phyloP scores from a whole-genome alignment of 2,797 vertebrate species.

The Nasua narica region DNA sequence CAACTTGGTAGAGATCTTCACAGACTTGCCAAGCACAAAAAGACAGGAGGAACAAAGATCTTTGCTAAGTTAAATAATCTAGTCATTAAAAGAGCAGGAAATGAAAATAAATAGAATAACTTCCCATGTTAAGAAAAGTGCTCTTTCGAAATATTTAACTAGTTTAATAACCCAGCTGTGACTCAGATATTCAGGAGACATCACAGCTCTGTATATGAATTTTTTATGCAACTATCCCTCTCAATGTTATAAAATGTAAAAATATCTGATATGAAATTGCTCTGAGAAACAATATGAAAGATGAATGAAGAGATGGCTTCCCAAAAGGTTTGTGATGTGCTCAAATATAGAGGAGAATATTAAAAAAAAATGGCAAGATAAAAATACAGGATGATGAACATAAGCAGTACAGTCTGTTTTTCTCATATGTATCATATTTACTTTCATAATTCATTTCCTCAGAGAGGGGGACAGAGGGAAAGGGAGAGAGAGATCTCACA shows the following conservation, averaged over 20 bases:
- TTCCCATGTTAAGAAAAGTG: background rate
- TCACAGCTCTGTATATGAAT: background rate
- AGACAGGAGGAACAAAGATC: background rate
- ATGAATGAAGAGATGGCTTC: background rate
- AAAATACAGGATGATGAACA: background rate
- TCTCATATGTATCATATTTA: background rate
- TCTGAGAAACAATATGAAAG: background rate
- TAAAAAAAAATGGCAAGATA: background rate
- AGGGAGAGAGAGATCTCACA: background rate
- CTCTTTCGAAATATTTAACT: background rate
- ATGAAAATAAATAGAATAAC: constrained; percentile 1
- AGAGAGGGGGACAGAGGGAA: background rate
- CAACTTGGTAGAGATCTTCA: background rate
- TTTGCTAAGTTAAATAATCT: constrained; percentile 41
- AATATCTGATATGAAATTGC: background rate
- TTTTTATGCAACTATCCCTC: background rate
- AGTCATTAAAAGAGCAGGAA: background rate
- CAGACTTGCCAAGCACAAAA: background rate
- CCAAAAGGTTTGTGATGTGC: background rate
- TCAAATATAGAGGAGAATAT: background rate
- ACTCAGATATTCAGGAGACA: background rate
- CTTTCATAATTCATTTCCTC: background rate
- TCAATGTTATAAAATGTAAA: constrained; percentile 3
- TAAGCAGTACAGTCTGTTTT: constrained; percentile 6
- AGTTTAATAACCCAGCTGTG: background rate